phyloP scores from a whole-genome alignment of 2,797 vertebrate species.

The Leptodactylus fallax region DNA sequence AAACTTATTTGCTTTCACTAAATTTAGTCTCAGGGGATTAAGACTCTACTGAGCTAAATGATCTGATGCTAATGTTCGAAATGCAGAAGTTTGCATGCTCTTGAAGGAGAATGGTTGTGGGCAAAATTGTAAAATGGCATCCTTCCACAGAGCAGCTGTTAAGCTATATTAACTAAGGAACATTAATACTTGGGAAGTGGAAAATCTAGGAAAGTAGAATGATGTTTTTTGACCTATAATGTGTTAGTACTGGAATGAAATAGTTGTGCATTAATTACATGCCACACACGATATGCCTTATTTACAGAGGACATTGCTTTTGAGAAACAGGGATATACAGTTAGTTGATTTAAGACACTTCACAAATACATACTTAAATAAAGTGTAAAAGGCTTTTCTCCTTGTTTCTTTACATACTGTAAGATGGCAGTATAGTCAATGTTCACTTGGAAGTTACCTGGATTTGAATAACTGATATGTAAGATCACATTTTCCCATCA shows the following conservation, averaged over 20 bases:
- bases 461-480: too few relatives aligned
- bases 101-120: neutral
- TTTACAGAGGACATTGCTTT: too few relatives aligned
- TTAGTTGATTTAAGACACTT: too few relatives aligned
- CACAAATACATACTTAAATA: too few relatives aligned
- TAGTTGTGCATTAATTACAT: neutral
- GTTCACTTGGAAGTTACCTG: too few relatives aligned
- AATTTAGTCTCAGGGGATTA: constrained; percentile 11
- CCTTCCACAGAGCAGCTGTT: neutral
- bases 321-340: too few relatives aligned
- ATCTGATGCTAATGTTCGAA: constrained; percentile 10
- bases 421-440: too few relatives aligned
- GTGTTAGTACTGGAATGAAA: neutral
- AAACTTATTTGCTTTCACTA: neutral
- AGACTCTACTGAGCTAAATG: constrained; percentile 21
- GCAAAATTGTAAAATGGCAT: neutral
- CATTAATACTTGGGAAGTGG: neutral
- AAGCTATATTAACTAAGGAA: neutral
- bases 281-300: too few relatives aligned
- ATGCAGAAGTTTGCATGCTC: constrained; percentile 13
- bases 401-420: too few relatives aligned
- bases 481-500: too few relatives aligned
- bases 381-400: too few relatives aligned
- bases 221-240: neutral
- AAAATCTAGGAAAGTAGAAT: too few relatives aligned